Evolutionary conservation across 2,113 vertebrate genomes (phyloP).

Genomic region (Cettia cetti): DNA sequence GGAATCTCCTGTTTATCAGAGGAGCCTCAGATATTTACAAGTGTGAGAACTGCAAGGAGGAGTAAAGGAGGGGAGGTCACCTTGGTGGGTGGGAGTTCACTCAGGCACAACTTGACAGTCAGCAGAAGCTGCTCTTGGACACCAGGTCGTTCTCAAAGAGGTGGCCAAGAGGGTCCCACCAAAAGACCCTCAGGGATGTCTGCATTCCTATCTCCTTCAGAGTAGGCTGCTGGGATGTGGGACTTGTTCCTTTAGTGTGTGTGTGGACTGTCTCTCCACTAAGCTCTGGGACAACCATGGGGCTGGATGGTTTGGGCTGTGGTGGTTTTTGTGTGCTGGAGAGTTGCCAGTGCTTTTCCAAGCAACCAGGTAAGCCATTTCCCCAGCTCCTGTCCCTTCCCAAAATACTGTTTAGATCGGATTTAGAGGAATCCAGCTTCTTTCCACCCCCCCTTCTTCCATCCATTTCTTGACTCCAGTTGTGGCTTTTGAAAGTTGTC

Average conservation of each 20-base stretch:
- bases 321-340: background rate
- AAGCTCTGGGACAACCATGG: background rate
- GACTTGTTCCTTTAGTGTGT: background rate
- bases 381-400: background rate
- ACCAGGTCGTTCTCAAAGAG: background rate
- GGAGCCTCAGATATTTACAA: constrained; percentile 41
- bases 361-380: background rate
- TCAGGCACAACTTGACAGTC: background rate
- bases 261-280: background rate
- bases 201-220: background rate
- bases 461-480: background rate
- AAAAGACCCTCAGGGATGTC: background rate
- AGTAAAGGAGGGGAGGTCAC: background rate
- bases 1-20: constrained; percentile 45
- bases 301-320: background rate
- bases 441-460: background rate
- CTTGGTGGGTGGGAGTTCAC: background rate
- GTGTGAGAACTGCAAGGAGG: background rate
- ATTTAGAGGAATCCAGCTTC: background rate
- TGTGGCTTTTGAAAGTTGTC: background rate
- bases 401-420: background rate
- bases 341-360: background rate
- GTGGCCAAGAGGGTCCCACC: background rate
- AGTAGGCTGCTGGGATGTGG: background rate
- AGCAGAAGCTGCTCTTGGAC: background rate